Evolutionary conservation across 2,113 vertebrate species (phyloP).

Genomic region (Grammomys dolichurus): DNA sequence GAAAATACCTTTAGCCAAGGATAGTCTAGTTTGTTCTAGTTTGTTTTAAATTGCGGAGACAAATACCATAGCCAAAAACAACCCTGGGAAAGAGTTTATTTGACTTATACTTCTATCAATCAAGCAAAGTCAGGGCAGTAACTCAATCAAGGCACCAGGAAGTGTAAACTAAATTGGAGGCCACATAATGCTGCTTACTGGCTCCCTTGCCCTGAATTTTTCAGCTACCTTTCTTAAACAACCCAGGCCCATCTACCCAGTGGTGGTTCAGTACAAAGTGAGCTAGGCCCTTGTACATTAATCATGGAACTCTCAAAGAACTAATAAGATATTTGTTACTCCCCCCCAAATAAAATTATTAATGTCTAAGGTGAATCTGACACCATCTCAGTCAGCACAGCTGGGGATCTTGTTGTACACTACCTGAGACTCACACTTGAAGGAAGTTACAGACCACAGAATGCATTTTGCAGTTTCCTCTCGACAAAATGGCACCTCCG

Average conservation of each 20-base stretch:
- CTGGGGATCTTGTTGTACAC: rapidly evolving
- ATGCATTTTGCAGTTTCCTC: background rate
- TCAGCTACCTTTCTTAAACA: background rate
- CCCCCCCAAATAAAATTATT: background rate
- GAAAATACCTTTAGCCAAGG: too few species aligned
- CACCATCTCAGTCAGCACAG: background rate
- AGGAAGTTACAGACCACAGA: background rate
- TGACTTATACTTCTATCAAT: background rate
- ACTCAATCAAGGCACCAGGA: background rate
- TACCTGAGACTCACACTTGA: background rate
- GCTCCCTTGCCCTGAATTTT: background rate
- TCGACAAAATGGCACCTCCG: background rate
- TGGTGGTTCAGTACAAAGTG: too few species aligned
- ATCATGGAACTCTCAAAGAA: background rate
- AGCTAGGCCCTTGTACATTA: background rate
- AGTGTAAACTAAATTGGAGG: background rate
- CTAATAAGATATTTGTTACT: background rate
- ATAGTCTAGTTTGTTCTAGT: background rate
- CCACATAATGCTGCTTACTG: too few species aligned
- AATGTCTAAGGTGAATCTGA: background rate
- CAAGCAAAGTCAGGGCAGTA: background rate
- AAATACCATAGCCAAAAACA: background rate
- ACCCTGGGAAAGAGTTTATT: background rate
- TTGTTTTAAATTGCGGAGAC: background rate
- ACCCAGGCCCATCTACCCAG: background rate